phyloP scores from a whole-genome alignment of 2,797 vertebrate species.

The Mus caroli region DNA sequence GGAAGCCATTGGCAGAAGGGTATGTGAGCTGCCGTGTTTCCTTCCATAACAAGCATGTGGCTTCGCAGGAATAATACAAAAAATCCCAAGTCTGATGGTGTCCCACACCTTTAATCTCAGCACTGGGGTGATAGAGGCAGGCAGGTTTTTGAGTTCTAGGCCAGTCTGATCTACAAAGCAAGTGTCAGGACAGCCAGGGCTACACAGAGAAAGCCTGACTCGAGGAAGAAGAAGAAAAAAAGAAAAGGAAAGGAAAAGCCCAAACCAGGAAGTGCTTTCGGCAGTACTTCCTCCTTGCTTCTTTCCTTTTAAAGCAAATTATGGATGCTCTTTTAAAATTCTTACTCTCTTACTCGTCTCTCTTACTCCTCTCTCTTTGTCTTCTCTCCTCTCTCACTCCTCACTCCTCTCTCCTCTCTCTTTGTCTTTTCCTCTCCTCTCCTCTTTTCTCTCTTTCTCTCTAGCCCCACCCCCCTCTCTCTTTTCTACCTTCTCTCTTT shows the following conservation, averaged over 20 bases:
- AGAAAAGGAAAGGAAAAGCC: not conserved
- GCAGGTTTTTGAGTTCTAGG: not conserved
- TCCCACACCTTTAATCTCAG: not conserved
- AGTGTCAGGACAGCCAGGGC: not conserved
- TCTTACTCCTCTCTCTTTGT: no score
- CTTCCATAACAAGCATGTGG: not conserved
- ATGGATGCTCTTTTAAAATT: constrained; percentile 30
- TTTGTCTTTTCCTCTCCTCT: no score
- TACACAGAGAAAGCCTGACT: not conserved
- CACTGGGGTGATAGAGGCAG: not conserved
- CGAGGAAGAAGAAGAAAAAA: no score
- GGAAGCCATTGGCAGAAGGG: not conserved
- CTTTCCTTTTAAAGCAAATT: not conserved
- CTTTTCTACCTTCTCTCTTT: no score
- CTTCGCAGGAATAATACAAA: not conserved
- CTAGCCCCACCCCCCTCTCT: no score
- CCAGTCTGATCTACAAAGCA: not conserved
- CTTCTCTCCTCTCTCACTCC: no score
- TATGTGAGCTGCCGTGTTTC: not conserved
- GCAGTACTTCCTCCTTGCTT: not conserved
- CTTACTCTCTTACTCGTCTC: no score
- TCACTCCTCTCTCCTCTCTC: no score
- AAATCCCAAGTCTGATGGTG: not conserved
- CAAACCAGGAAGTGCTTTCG: constrained; percentile 37
- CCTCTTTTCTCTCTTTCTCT: no score